Conservation (phyloP, 2,113 vertebrate genomes). For the Notarius quadriscutis region DNA sequence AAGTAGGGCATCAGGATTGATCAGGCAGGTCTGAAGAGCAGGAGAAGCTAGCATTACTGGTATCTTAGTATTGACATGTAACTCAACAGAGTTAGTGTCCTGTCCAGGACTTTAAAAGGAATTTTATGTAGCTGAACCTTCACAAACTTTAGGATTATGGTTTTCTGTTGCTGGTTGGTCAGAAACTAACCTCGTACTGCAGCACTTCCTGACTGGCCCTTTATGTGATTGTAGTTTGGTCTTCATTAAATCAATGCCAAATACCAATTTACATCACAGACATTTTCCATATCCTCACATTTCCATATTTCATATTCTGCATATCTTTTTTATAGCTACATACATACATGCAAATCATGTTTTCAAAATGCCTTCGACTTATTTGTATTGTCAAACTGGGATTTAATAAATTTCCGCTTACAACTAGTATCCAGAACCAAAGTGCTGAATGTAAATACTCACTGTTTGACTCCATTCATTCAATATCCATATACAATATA, state of each 20-base stretch:
- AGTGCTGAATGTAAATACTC: constrained; percentile 57
- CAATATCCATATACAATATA: constrained; percentile 32
- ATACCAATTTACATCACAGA: neutral
- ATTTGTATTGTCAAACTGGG: constrained; percentile 26
- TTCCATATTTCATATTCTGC: neutral
- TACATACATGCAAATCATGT: neutral
- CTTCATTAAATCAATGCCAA: neutral
- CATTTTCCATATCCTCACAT: neutral
- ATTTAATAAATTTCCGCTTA: neutral
- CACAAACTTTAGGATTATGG: neutral
- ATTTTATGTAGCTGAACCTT: neutral
- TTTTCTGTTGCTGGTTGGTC: neutral
- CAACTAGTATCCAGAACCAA: constrained; percentile 49
- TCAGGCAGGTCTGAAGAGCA: no score
- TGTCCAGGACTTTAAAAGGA: neutral
- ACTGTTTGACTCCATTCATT: constrained; percentile 31
- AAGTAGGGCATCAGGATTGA: no score
- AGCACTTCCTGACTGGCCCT: neutral
- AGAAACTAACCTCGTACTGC: neutral
- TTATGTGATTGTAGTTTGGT: neutral
- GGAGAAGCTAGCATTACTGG: no score
- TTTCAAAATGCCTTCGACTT: constrained; percentile 42
- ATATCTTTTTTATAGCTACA: neutral
- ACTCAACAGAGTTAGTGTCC: neutral
- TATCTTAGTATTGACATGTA: no score